Base-by-base conservation (phyloP, 2,797 vertebrate species). In the Martes flavigula region DNA sequence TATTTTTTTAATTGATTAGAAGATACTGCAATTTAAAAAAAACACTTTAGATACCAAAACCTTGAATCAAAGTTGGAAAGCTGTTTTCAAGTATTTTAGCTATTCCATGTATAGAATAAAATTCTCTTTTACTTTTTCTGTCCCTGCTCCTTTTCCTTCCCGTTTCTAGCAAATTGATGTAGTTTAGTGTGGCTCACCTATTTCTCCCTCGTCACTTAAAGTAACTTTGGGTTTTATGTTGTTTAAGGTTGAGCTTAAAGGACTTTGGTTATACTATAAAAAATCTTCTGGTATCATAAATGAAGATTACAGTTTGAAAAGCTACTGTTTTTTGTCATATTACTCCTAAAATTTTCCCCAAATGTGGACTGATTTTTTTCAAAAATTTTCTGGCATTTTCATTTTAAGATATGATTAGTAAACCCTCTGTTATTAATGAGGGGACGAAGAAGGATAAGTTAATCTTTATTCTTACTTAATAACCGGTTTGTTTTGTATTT, bases 161-260 rank as follows among this genome's bases (percentile, higher is more conserved):
- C 73, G 23, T 97, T 94, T 97, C 96, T 97, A 97, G 97, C 93
- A 97, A 97, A 97, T 98, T 98, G 97, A 97, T 98, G 97, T 98
- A 98, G 98, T 98, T 98, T 96, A 99, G 98, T 98, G 98, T 97
- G 87, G 72, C 94, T 97, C 77, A 98, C 72, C 62, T 97, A 82
- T 64, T 97, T 95, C 62, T 95, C 58, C 91, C 95, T 97, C 94
- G 95, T 98, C 97, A 98, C 91, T 98, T 98, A 94, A 93, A 98
- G 96, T 98, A 98, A 98, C 92, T 98, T 98, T 96, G 97, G 96
- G 94, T 97, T 98, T 98, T 98, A 97, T 98, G 84, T 98, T 98
- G 97, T 98, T 98, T 98, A 97, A 98, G 98, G 98, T 99, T 99
- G 98, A 97, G 98, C 98, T 99, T 98, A 98, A 99, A 99, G 98